Base-by-base conservation (phyloP, 2,797 vertebrate genomes). In the Triplophysa yarkandensis region DNA sequence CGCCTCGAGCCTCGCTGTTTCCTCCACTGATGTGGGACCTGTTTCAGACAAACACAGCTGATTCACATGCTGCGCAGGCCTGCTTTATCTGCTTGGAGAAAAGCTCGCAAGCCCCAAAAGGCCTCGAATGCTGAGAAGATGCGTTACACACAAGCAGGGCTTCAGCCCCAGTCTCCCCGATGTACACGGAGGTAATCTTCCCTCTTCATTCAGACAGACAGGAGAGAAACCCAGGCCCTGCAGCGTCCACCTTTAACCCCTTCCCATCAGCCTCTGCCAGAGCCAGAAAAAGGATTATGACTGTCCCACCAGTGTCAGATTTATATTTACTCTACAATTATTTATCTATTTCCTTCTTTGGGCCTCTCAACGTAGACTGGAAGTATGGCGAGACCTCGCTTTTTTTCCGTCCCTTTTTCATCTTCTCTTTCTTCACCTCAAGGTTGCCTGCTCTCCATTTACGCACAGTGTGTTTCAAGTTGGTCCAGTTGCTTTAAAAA, bases 401-500 rank as follows among this genome's bases (percentile, higher is more conserved):
- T 70, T 63, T 69, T 63, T 74, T 74, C 60, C 34, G n/a, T 58
- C 46, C 69, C 63, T 68, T 79, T 70, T 65, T 16, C 57, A 4
- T 66, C 52, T 58, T 69, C 32, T 70, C 39, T 78, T 80, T 83
- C 76, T 77, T 80, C 62, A 77, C 74, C 90, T 93, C 91, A 91
- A 92, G 91, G 91, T 93, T 92, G 91, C 88, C 81, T 85, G 85
- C 89, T 89, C 88, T 82, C 89, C 87, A 87, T 90, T 86, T 85
- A 90, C 85, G 72, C 81, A 77, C 76, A 66, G 86, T 87, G 88
- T 88, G 90, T 90, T 91, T 91, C 87, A 84, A 90, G 90, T 91
- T 88, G 86, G 89, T 88, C 89, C 88, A 90, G 91, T 90, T 90
- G 91, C 90, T 91, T 90, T 91, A 89, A 89, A 92, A 91, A 91